Evolutionary conservation across 2,113 vertebrate species (phyloP).

Genomic region (Rhynchopsitta pachyrhyncha): DNA sequence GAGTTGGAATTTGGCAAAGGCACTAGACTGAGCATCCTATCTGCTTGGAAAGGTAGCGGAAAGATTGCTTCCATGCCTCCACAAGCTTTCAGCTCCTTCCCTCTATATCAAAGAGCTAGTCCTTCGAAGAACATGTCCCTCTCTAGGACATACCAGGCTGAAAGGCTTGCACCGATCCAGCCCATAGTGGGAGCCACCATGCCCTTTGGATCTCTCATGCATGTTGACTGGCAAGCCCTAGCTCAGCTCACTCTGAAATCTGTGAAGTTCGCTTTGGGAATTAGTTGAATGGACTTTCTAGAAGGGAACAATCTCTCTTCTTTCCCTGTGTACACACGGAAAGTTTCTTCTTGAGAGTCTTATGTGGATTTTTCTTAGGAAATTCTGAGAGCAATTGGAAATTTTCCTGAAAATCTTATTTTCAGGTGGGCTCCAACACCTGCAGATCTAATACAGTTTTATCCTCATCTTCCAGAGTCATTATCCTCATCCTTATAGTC

Average conservation of each 20-base stretch:
- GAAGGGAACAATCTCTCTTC: background rate
- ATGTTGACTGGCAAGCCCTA: background rate
- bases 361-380: background rate
- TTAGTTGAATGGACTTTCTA: background rate
- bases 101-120: background rate
- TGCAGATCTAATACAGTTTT: background rate
- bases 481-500: conserved; percentile 84
- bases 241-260: background rate
- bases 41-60: background rate
- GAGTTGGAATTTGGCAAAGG: background rate
- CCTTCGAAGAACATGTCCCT: background rate
- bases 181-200: background rate
- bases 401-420: background rate
- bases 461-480: conserved; percentile 76
- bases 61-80: background rate
- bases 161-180: background rate
- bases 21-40: background rate
- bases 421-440: background rate
- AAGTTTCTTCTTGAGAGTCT: background rate
- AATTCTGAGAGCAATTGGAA: background rate
- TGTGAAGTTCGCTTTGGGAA: background rate
- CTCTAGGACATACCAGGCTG: background rate
- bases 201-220: background rate
- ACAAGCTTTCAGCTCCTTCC: background rate
- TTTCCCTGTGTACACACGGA: background rate